Conservation (phyloP, 1,140 invertebrate species). For the Archivesica marissinica region DNA sequence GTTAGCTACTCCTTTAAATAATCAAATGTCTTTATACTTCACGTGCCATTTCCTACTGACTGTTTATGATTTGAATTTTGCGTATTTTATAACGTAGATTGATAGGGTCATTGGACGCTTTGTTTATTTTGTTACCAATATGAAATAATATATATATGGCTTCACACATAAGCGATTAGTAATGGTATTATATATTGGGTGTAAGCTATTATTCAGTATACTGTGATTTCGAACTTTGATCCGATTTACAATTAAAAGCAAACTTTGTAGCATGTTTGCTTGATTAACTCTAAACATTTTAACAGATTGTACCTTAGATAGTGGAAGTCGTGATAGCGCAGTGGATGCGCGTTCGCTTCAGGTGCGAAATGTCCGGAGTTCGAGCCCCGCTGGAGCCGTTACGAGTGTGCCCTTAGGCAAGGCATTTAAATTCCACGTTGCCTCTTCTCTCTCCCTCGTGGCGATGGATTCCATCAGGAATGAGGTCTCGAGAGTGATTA, state of each 20-base stretch:
- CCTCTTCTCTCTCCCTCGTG: no score
- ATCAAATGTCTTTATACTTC: background rate
- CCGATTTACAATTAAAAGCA: background rate
- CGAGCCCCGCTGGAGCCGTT: no score
- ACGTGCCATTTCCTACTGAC: background rate
- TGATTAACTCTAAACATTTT: no score
- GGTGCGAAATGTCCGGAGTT: no score
- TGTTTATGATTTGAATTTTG: background rate
- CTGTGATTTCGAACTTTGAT: conserved; percentile 20
- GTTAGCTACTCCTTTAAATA: background rate
- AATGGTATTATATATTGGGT: conserved; percentile 17
- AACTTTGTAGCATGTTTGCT: background rate
- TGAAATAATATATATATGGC: conserved; percentile 22
- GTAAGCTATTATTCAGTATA: conserved; percentile 8
- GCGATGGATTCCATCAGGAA: no score
- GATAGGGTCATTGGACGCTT: background rate
- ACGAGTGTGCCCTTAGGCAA: no score
- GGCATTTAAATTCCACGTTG: no score
- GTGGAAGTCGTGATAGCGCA: no score
- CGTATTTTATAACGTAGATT: background rate
- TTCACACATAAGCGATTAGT: conserved; percentile 8
- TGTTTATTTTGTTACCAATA: conserved; percentile 25
- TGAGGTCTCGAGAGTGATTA: no score
- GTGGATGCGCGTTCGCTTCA: no score
- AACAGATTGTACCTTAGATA: no score